Evolutionary conservation across 2,113 vertebrate genomes (phyloP).

Genomic region (Laticauda laticaudata): DNA sequence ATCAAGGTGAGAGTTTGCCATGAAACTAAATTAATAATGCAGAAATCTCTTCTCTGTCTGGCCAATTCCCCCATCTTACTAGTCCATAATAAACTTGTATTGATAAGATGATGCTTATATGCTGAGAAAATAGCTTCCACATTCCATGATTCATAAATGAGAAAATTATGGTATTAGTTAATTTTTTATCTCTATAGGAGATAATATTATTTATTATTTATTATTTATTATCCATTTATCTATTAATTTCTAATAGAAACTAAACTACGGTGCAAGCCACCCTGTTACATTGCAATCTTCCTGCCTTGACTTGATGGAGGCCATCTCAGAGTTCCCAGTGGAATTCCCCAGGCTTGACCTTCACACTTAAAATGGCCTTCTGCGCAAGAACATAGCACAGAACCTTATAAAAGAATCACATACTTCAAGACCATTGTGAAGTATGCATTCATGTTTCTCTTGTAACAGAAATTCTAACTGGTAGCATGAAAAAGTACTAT

Average conservation of each 20-base stretch:
- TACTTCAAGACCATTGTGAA: background rate
- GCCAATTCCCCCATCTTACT: background rate
- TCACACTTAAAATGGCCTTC: background rate
- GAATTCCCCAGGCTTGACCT: background rate
- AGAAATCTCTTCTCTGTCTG: background rate
- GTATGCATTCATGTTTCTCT: background rate
- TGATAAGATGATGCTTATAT: background rate
- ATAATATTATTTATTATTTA: background rate
- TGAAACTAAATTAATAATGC: background rate
- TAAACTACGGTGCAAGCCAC: background rate
- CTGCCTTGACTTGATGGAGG: background rate
- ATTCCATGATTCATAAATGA: background rate
- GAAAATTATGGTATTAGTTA: background rate
- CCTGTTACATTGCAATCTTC: background rate
- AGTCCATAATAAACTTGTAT: background rate
- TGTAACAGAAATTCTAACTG: background rate
- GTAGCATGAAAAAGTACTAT: background rate
- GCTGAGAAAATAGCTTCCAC: background rate
- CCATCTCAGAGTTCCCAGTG: background rate
- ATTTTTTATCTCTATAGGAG: background rate
- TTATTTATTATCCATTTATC: background rate
- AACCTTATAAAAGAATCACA: background rate
- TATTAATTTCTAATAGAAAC: background rate
- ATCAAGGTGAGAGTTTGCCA: constrained; percentile 51
- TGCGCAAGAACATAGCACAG: background rate